A percentile compares a stretch with the other conserved stretches of the same genome.
Evolutionary conservation across 2,113 vertebrate genomes (phyloP).

Genomic region (Mandrillus leucophaeus): DNA sequence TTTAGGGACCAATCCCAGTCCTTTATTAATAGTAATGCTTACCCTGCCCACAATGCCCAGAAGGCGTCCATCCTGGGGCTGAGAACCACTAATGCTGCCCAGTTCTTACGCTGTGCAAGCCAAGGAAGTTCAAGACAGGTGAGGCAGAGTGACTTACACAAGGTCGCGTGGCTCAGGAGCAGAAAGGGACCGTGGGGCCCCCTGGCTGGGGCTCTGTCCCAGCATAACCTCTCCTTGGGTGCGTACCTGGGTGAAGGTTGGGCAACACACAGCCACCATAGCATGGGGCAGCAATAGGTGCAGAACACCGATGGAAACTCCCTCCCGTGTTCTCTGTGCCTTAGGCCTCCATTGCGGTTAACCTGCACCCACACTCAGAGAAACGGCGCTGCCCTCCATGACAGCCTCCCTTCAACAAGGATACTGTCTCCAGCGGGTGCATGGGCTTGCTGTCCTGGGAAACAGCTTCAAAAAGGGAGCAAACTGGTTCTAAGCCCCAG

Average conservation of each 20-base stretch:
- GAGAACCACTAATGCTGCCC: background rate
- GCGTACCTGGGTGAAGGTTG: rapidly evolving
- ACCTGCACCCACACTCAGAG: background rate
- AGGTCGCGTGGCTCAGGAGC: background rate
- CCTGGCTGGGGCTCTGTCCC: background rate
- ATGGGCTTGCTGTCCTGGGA: background rate
- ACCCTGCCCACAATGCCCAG: background rate
- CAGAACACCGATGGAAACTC: background rate
- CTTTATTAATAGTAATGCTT: background rate
- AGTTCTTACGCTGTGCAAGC: background rate
- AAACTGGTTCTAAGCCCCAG: background rate
- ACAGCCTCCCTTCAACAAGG: background rate
- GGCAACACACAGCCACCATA: background rate
- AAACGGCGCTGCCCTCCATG: too few species aligned
- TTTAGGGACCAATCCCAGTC: background rate
- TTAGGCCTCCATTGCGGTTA: rapidly evolving
- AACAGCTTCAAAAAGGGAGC: background rate
- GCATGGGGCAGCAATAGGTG: rapidly evolving
- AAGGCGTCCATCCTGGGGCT: background rate
- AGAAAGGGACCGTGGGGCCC: background rate
- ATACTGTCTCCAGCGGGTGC: background rate
- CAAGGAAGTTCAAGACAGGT: background rate
- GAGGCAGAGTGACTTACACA: background rate
- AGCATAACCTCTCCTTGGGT: background rate
- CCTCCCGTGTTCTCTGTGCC: rapidly evolving